Conservation (phyloP, 2,113 vertebrate species). For the Tachysurus fulvidraco region DNA sequence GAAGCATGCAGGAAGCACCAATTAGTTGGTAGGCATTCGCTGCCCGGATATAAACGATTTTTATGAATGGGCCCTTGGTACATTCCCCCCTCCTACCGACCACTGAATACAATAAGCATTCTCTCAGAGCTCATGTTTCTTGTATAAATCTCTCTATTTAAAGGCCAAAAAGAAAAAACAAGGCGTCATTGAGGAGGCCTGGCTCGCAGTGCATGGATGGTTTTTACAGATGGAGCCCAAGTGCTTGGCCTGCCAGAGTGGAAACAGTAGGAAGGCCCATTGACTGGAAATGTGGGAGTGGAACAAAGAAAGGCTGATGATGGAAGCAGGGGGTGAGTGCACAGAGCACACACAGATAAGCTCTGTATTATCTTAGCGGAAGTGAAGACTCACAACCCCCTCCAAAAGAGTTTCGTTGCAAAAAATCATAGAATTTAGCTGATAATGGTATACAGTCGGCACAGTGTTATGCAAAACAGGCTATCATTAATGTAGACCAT, state of each 20-base stretch:
- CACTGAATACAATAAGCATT: slow-evolving; percentile 69
- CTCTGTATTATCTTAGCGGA: slow-evolving; percentile 30
- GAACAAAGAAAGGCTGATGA: slow-evolving; percentile 50
- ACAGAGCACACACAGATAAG: slow-evolving; percentile 40
- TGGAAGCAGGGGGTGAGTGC: slow-evolving; percentile 28
- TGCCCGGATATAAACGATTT: slow-evolving; percentile 67
- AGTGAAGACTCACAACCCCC: not conserved
- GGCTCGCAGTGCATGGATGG: slow-evolving; percentile 54
- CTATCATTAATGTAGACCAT: not conserved
- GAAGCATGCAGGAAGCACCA: slow-evolving; percentile 49
- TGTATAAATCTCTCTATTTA: slow-evolving; percentile 74
- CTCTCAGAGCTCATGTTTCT: slow-evolving; percentile 63
- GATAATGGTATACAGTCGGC: slow-evolving; percentile 15
- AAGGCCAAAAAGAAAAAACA: slow-evolving; percentile 71
- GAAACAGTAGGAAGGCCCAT: slow-evolving; percentile 61
- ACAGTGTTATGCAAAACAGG: slow-evolving; percentile 16
- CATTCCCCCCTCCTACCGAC: slow-evolving; percentile 59
- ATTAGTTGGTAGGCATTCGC: slow-evolving; percentile 65
- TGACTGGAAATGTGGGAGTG: slow-evolving; percentile 57
- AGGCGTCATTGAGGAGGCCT: slow-evolving; percentile 69
- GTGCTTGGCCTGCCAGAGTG: slow-evolving; percentile 66
- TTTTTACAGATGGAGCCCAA: slow-evolving; percentile 70
- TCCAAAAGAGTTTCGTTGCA: not conserved
- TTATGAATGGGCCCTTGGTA: slow-evolving; percentile 73
- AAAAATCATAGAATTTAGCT: not conserved